These are phyloP conservation scores for Penelope pileata DNA, from an alignment of 2,113 vertebrate genomes.

Conservation along the genomic window DNA sequence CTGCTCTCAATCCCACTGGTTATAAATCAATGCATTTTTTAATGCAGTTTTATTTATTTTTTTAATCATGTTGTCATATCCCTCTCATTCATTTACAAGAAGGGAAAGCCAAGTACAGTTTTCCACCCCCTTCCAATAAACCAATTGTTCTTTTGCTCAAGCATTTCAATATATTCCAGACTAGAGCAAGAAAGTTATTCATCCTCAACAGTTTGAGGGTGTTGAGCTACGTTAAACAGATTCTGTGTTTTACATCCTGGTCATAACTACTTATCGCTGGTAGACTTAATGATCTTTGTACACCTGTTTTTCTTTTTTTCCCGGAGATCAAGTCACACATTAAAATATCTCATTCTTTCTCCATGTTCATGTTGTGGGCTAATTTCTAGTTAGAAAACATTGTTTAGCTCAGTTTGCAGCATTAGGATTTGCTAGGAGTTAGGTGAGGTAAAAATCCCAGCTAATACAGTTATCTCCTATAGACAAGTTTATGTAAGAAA, in stretches of 20 bases:
- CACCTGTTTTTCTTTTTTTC: not conserved
- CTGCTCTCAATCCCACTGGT: not conserved
- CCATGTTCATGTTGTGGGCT: not conserved
- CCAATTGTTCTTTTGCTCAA: constrained; percentile 52
- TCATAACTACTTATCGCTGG: not conserved
- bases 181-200: constrained; percentile 11
- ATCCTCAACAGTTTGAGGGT: constrained; percentile 4
- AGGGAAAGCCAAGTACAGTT: constrained; percentile 35
- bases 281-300: not conserved
- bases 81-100: constrained; percentile 1
- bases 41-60: not conserved
- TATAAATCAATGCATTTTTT: not conserved
- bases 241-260: not conserved
- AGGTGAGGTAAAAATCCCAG: not conserved
- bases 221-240: constrained; percentile 13
- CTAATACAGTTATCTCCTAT: not conserved
- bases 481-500: not conserved
- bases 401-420: not conserved
- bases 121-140: constrained; percentile 22
- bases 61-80: not conserved
- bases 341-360: not conserved
- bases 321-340: not conserved
- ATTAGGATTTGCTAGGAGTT: not conserved
- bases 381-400: not conserved
- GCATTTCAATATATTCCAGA: constrained; percentile 18